Base-by-base conservation (phyloP, 2,888 invertebrate species). In the Ormia ochracea region DNA sequence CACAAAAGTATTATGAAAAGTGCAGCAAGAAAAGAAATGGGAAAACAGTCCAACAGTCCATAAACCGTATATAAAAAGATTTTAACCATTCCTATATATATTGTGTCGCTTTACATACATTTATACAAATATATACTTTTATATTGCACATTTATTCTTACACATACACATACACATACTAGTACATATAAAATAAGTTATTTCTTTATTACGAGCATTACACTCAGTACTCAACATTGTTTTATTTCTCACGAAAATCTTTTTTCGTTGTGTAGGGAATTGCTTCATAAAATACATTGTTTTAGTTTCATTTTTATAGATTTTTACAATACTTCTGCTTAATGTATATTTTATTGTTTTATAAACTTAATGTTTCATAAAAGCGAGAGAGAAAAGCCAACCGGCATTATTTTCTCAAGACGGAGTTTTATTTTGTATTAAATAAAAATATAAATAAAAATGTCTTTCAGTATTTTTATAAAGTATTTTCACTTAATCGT, bases 271-370 rank as follows among this genome's bases (percentile, higher is more conserved):
- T 50, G 54, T 26, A 6, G 63, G 54, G 61, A 63, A 48, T 74
- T 74, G 21, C 56, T 58, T 10, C 50, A 26, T 28, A 50, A 48
- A 43, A 58, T 43, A 65, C 45, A 56, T 38, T 74, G 41, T 66
- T 75, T 28, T 26, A 52, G 50, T 61, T 61, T 43, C 33, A 48
- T 66, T 58, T 50, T 43, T 69, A 61, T 45, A 61, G 36, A 54
- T 54, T 69, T 69, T 69, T 76, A 61, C 45, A 69, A 68, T 68
- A 54, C 52, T 61, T 61, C 28, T 54, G 68, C 36, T 75, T 68
- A 69, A 69, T 76, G 75, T 61, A 54, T n/a, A 76, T 69, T 76
- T 76, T 76, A 76, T 76, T 76, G 54, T 76, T 76, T 61, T 61
- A 68, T 59, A 33, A 31, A 33, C 21, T 59, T 50, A n/a, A 74